Conservation (phyloP, 2,888 invertebrate genomes). For the Entomobrya proxima region DNA sequence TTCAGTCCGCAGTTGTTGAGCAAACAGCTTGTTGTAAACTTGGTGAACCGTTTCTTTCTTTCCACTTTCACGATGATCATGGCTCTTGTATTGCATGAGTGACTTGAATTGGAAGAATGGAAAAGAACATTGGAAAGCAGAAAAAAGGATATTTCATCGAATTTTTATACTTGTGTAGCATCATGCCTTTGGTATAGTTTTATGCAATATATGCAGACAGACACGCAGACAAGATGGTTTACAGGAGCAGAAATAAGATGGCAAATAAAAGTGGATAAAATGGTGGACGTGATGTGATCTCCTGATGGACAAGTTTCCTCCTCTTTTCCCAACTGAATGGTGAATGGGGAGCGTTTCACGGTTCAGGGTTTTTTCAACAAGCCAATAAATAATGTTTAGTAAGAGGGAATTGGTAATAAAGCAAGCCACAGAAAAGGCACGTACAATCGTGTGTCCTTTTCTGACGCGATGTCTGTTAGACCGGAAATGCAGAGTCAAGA, state of each 20-base stretch:
- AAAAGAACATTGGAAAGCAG: neutral
- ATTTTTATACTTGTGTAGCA: too few species aligned
- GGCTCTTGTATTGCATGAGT: conserved; percentile 5
- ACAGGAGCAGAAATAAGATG: neutral
- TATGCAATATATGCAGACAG: too few species aligned
- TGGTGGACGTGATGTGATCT: conserved; percentile 35
- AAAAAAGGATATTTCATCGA: too few species aligned
- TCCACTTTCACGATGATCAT: conserved; percentile 14
- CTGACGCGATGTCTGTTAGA: too few species aligned
- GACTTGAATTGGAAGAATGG: conserved; percentile 9
- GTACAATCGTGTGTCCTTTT: too few species aligned
- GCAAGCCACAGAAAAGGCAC: too few species aligned
- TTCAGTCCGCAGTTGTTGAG: neutral
- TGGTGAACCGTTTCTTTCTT: conserved; percentile 47
- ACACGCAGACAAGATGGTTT: neutral
- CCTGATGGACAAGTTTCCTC: neutral
- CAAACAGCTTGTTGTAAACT: conserved; percentile 47
- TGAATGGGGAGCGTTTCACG: neutral
- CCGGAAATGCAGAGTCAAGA: neutral
- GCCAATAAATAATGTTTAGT: neutral
- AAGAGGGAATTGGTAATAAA: neutral
- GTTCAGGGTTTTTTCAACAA: conserved; percentile 10
- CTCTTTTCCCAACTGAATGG: neutral
- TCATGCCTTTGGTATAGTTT: too few species aligned
- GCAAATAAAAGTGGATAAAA: conserved; percentile 25